Conservation (phyloP, 2,113 vertebrate genomes). For the Python bivittatus region DNA sequence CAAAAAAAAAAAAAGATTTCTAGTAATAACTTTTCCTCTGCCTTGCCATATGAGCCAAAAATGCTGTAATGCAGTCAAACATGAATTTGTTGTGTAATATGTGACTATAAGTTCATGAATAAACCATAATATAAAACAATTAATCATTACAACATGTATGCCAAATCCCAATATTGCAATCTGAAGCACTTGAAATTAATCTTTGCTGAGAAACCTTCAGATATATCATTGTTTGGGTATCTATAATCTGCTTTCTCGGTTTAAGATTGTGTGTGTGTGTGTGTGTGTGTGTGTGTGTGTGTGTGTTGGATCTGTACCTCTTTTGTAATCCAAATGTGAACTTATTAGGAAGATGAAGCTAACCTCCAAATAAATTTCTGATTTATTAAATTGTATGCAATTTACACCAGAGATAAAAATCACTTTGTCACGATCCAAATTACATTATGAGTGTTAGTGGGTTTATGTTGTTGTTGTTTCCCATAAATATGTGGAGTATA, state of each 20-base stretch:
- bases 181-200: neutral
- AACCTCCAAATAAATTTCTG: neutral
- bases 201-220: neutral
- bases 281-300: too few relatives aligned
- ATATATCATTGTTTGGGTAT: neutral
- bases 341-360: neutral
- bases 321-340: neutral
- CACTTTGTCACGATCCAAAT: neutral
- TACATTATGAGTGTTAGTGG: neutral
- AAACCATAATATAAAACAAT: neutral
- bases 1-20: neutral
- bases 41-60: neutral
- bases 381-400: neutral
- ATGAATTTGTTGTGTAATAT: neutral
- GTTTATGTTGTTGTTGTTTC: neutral
- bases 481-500: neutral
- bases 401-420: neutral
- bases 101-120: neutral
- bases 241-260: neutral
- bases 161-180: neutral
- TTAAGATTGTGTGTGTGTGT: too few relatives aligned
- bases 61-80: neutral
- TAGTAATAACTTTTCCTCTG: neutral
- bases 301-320: neutral
- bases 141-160: neutral